Conservation (phyloP, 2,797 vertebrate genomes). For the Leucoraja ocellata region DNA sequence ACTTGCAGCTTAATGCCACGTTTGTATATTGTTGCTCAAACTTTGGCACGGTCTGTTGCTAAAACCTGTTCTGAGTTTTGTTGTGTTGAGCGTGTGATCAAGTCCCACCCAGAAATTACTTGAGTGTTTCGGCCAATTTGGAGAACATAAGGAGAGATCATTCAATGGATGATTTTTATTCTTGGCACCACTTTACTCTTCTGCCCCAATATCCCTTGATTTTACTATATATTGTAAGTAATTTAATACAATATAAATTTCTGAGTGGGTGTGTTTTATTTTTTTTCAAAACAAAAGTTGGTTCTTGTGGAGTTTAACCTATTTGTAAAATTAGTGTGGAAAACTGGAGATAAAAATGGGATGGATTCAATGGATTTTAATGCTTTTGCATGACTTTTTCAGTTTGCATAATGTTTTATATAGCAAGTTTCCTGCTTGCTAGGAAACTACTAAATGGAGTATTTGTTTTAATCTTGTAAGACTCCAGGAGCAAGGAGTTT, state of each 20-base stretch:
- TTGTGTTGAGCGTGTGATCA: neutral
- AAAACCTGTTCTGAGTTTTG: neutral
- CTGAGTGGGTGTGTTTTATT: neutral
- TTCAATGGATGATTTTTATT: too few species aligned
- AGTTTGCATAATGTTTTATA: too few species aligned
- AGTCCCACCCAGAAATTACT: neutral
- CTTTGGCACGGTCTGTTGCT: neutral
- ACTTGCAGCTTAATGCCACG: neutral
- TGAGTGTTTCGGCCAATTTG: neutral
- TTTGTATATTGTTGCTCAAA: neutral
- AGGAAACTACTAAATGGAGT: neutral
- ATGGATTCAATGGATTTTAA: neutral
- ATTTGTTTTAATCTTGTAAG: neutral
- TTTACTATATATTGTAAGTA: too few species aligned
- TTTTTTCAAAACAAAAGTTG: neutral
- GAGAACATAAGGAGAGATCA: too few species aligned
- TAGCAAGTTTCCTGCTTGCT: neutral
- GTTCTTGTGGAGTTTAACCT: neutral
- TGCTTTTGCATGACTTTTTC: neutral
- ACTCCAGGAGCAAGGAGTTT: neutral
- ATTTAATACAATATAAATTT: neutral
- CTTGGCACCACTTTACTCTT: too few species aligned
- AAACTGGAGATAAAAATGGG: neutral
- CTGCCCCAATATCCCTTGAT: too few species aligned
- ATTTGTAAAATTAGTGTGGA: neutral